Conservation (phyloP, 2,888 invertebrate genomes). For the Scaptodrosophila latifasciaeformis region DNA sequence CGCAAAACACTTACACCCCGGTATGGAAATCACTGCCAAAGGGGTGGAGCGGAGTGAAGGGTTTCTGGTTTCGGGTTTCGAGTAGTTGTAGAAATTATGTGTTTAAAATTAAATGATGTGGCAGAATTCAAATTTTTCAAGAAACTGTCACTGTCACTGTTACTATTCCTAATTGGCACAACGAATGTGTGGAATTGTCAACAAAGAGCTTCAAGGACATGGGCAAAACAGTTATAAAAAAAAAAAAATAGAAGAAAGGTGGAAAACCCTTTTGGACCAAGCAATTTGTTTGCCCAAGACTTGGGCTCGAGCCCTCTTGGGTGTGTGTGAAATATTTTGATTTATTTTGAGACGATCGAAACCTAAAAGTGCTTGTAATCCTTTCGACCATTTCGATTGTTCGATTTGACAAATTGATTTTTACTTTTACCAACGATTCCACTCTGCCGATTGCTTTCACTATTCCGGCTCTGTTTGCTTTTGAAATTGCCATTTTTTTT, state of each 20-base stretch:
- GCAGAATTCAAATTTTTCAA: conserved; percentile 72
- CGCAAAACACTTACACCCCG: conserved; percentile 69
- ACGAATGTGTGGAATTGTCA: conserved; percentile 47
- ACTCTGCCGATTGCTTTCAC: conserved; percentile 52
- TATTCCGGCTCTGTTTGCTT: conserved; percentile 56
- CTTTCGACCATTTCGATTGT: conserved; percentile 61
- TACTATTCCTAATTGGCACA: conserved; percentile 63
- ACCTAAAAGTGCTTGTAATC: conserved; percentile 42
- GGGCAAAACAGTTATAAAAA: neutral
- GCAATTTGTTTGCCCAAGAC: conserved; percentile 57
- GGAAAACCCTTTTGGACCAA: conserved; percentile 49
- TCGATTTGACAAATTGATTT: conserved; percentile 65
- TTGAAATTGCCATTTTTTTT: conserved; percentile 48
- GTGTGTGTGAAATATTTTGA: conserved; percentile 53
- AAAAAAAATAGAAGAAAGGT: neutral
- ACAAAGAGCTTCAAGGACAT: conserved; percentile 14
- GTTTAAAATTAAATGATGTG: conserved; percentile 71
- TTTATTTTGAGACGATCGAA: conserved; percentile 35
- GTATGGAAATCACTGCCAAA: conserved; percentile 20
- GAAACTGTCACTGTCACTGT: conserved; percentile 20
- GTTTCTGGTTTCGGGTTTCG: conserved; percentile 1
- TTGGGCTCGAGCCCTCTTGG: neutral
- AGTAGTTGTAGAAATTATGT: neutral
- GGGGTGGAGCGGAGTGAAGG: neutral
- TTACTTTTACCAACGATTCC: conserved; percentile 43